Percentiles rank a stretch among this genome's conserved stretches.
Evolutionary conservation across 2,113 vertebrate species (phyloP).

Genomic region (Acrocephalus arundinaceus): DNA sequence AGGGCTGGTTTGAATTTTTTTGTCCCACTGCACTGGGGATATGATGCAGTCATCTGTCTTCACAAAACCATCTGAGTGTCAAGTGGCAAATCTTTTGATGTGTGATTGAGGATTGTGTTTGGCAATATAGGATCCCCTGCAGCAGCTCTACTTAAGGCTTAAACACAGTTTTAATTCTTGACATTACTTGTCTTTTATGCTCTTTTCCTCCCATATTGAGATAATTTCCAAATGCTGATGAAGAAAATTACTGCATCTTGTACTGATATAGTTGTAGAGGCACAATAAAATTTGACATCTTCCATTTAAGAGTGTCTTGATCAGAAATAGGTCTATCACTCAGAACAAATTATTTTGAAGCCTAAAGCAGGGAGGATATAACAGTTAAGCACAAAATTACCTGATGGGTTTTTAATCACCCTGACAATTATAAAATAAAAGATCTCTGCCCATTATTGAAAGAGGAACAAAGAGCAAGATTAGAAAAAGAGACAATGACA

Average conservation of each 20-base stretch:
- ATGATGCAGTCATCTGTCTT: background rate
- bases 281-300: conserved; percentile 40
- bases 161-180: background rate
- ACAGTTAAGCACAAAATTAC: conserved; percentile 31
- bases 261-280: background rate
- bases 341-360: conserved; percentile 49
- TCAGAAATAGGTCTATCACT: conserved; percentile 40
- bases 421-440: conserved; percentile 1
- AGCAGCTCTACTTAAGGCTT: background rate
- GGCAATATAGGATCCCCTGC: background rate
- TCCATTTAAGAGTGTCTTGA: conserved; percentile 18
- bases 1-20: background rate
- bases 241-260: conserved; percentile 20
- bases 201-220: background rate
- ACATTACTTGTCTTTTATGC: background rate
- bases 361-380: conserved; percentile 9
- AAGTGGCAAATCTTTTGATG: background rate
- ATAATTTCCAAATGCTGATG: background rate
- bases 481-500: background rate
- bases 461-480: background rate
- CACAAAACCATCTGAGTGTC: background rate
- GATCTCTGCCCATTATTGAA: conserved; percentile 19
- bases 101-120: background rate
- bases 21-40: background rate
- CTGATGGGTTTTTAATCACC: conserved; percentile 48